Conservation (phyloP, 2,797 vertebrate genomes). For the Falco concolor region DNA sequence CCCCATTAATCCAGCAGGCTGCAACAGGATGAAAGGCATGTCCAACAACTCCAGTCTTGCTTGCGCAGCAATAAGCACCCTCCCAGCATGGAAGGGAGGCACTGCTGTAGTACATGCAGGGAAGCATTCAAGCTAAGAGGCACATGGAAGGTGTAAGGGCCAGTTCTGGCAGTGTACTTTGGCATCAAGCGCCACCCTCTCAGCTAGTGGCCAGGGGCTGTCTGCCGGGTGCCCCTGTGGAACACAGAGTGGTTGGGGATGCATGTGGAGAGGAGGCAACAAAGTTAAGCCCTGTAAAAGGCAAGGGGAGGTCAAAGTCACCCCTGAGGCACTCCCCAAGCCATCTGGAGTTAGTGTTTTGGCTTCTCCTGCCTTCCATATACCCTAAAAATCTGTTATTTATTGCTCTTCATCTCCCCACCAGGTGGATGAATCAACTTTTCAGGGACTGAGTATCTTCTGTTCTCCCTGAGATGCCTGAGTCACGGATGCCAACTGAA, state of each 20-base stretch:
- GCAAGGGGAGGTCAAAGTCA: not conserved
- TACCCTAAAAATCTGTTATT: slow-evolving; percentile 9
- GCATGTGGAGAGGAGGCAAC: not conserved
- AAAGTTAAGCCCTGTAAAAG: not conserved
- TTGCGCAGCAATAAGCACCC: not conserved
- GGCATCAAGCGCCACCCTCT: not conserved
- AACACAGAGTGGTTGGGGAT: not conserved
- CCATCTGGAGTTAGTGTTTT: not conserved
- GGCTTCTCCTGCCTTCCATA: not conserved
- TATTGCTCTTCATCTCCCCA: not conserved
- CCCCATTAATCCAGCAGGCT: slow-evolving; percentile 26
- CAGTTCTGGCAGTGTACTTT: not conserved
- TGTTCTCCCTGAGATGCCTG: not conserved
- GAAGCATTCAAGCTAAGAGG: not conserved
- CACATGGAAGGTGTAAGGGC: not conserved
- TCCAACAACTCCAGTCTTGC: not conserved
- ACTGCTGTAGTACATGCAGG: not conserved
- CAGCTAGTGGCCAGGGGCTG: not conserved
- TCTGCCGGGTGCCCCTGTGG: not conserved
- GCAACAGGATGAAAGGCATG: not conserved
- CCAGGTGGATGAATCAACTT: slow-evolving; percentile 17
- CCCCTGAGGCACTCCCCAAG: not conserved
- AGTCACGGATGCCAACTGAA: slow-evolving; percentile 6
- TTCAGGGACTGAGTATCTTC: slow-evolving; percentile 29
- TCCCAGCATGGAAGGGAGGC: not conserved